Conservation (phyloP, 2,113 vertebrate genomes). For the Scalopus aquaticus region DNA sequence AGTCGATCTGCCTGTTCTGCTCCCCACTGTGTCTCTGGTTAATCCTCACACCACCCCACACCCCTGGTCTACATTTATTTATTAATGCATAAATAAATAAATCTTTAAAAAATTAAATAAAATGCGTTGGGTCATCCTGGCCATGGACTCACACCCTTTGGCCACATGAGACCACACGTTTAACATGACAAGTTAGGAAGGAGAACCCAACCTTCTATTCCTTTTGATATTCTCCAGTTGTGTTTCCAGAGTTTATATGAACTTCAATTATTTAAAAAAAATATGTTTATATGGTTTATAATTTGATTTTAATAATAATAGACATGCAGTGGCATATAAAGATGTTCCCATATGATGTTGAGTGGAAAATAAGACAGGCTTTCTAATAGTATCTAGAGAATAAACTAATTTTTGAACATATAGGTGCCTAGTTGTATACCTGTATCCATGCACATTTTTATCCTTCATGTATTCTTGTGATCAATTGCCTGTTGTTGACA, state of each 20-base stretch:
- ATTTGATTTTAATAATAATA: background rate
- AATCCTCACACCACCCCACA: no score
- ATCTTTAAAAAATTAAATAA: no score
- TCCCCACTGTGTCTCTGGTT: no score
- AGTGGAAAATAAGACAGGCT: background rate
- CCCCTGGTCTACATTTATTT: no score
- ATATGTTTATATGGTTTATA: background rate
- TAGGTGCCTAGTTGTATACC: background rate
- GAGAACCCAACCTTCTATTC: background rate
- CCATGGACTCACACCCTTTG: background rate
- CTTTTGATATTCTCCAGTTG: background rate
- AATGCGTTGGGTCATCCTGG: fast-evolving
- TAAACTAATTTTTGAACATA: background rate
- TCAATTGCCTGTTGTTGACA: background rate
- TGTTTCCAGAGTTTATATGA: background rate
- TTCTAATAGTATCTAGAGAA: background rate
- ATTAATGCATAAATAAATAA: no score
- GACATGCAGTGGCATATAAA: background rate
- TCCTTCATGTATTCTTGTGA: background rate
- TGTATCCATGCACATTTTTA: background rate
- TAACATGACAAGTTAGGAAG: background rate
- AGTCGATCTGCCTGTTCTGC: no score
- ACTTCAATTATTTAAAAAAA: background rate
- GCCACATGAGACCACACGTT: background rate
- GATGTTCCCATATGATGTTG: background rate